Evolutionary conservation across 2,888 invertebrate species (phyloP).

Genomic region (Biston betularia): DNA sequence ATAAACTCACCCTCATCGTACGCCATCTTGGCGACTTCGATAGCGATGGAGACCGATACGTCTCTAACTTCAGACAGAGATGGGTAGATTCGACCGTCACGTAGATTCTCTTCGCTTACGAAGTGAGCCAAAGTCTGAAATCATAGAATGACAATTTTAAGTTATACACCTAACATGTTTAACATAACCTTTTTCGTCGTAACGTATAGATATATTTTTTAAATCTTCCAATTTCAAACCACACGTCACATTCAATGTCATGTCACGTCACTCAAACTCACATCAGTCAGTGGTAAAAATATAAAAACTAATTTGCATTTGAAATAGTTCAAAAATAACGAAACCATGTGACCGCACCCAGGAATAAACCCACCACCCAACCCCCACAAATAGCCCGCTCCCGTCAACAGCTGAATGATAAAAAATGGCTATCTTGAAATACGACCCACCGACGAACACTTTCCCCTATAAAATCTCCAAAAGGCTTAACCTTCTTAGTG

Average conservation of each 20-base stretch:
- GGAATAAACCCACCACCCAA: background rate
- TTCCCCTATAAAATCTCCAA: conserved; percentile 14
- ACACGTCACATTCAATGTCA: background rate
- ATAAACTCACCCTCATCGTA: conserved; percentile 91
- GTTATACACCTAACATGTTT: too few relatives aligned
- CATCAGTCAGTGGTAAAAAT: background rate
- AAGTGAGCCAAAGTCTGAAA: conserved; percentile 92
- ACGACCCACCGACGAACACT: conserved; percentile 8
- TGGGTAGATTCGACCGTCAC: conserved; percentile 96
- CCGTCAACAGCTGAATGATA: background rate
- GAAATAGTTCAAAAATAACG: background rate
- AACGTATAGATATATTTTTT: too few relatives aligned
- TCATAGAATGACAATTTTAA: conserved; percentile 14
- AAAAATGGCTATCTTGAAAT: conserved; percentile 2
- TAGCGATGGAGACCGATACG: conserved; percentile 96
- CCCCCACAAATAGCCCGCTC: background rate
- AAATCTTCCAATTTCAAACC: conserved; percentile 3
- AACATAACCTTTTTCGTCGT: too few relatives aligned
- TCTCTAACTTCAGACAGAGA: conserved; percentile 93
- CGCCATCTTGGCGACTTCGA: conserved; percentile 94
- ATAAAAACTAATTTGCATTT: background rate
- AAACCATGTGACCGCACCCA: conserved; percentile 3
- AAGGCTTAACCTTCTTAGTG: conserved; percentile 9
- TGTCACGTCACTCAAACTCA: background rate
- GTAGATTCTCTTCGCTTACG: conserved; percentile 93